Evolutionary conservation across 2,113 vertebrate genomes (phyloP).

Genomic region (Cichladusa arquata): DNA sequence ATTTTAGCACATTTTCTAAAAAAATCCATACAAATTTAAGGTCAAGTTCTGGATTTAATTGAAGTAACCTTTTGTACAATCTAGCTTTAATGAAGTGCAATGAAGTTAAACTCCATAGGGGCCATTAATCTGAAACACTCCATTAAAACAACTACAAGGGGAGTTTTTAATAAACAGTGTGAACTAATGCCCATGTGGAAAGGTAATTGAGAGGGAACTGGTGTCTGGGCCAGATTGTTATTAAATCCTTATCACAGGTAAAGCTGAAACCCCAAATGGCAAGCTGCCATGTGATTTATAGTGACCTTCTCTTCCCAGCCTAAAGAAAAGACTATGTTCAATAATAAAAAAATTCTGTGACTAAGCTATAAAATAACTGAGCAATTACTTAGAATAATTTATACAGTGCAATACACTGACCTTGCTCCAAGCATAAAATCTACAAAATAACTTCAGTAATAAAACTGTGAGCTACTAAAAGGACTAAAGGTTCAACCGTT

Average conservation of each 20-base stretch:
- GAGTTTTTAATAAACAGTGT: conserved; percentile 87
- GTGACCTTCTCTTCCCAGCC: conserved; percentile 68
- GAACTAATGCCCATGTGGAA: conserved; percentile 84
- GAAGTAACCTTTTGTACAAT: conserved; percentile 85
- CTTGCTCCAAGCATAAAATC: conserved; percentile 81
- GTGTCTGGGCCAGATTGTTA: conserved; percentile 78
- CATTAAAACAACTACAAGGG: conserved; percentile 82
- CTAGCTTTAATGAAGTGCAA: conserved; percentile 83
- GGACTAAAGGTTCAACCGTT: conserved; percentile 77
- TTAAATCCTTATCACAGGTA: conserved; percentile 83
- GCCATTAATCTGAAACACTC: conserved; percentile 85
- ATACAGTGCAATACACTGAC: conserved; percentile 81
- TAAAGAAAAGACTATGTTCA: conserved; percentile 78
- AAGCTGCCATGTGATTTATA: conserved; percentile 77
- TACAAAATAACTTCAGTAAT: conserved; percentile 82
- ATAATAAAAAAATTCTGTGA: conserved; percentile 80
- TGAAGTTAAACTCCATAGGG: conserved; percentile 81
- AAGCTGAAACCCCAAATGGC: conserved; percentile 76
- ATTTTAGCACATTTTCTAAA: conserved; percentile 76
- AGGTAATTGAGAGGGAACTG: conserved; percentile 81
- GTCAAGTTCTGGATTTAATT: conserved; percentile 79
- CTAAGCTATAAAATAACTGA: conserved; percentile 82
- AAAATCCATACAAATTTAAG: conserved; percentile 78
- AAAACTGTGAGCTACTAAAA: conserved; percentile 80
- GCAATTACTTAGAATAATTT: conserved; percentile 87